phyloP scores from a whole-genome alignment of 1,140 invertebrate genomes.

The Eupristina koningsbergeri region DNA sequence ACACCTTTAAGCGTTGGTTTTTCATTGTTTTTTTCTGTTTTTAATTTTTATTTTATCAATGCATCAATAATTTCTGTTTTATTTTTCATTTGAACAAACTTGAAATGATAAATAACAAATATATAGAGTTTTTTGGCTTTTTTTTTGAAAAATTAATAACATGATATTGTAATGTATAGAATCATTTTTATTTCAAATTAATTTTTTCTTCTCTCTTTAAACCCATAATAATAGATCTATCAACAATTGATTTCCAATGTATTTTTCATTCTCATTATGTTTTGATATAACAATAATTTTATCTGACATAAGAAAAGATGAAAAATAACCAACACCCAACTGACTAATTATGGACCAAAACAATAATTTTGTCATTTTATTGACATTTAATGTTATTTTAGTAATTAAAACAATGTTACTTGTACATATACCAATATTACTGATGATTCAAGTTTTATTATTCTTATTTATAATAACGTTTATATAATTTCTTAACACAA shows the following conservation, averaged over 20 bases:
- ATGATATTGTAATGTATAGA: slow-evolving; percentile 87
- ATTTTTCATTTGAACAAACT: slow-evolving; percentile 94
- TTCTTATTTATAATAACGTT: slow-evolving; percentile 87
- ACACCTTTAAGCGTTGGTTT: slow-evolving; percentile 94
- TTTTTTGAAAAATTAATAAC: slow-evolving; percentile 90
- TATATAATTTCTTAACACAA: slow-evolving; percentile 80
- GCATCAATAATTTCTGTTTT: slow-evolving; percentile 95
- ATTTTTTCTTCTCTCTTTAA: slow-evolving; percentile 77
- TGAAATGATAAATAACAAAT: slow-evolving; percentile 99
- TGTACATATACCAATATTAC: slow-evolving; percentile 85
- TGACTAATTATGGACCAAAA: slow-evolving; percentile 95
- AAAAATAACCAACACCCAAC: slow-evolving; percentile 95
- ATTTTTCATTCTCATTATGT: slow-evolving; percentile 92
- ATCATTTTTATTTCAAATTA: slow-evolving; percentile 84
- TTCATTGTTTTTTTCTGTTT: slow-evolving; percentile 78
- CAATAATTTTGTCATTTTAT: slow-evolving; percentile 91
- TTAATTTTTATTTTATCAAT: slow-evolving; percentile 79
- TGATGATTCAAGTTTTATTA: slow-evolving; percentile 79
- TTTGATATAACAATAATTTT: slow-evolving; percentile 94
- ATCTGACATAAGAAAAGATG: slow-evolving; percentile 96
- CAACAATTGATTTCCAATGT: slow-evolving; percentile 88
- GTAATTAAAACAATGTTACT: slow-evolving; percentile 90
- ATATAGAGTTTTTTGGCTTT: slow-evolving; percentile 99
- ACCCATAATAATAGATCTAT: slow-evolving; percentile 85
- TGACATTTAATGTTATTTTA: slow-evolving; percentile 91